Evolutionary conservation across 2,888 invertebrate genomes (phyloP), one percentile per base, ranked within the genome.

Genomic region (Ecliptopera silaceata): DNA sequence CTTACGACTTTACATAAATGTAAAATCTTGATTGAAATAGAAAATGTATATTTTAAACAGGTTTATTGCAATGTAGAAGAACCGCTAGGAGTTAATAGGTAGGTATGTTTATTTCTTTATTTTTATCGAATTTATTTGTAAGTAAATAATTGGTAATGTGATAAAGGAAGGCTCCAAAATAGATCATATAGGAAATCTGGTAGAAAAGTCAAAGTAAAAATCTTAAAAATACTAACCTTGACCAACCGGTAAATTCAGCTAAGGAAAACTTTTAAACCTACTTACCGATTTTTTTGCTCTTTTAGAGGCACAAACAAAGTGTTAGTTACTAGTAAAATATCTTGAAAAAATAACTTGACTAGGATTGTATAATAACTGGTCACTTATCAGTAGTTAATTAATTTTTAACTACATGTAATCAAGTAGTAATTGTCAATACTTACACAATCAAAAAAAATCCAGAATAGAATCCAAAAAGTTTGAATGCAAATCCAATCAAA

Each of bases 381-480:
- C 8, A 44, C 12, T 13, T 32, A 13, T 34, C 13, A 13, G 13
- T 8, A 34, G 5, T 34, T 34, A 34, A 34, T 34, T 36, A 15
- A 36, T 15, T 36, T 36, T 15, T 36, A 36, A 36, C 13, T 15
- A 10, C 15, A 36, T 2, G 8, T 8, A 36, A 13, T 15, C 15
- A 36, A 15, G 13, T 10, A 8, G 3, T 8, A 22, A 4, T 11
- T 11, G 31, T 31, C 2, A 6, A 20, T 42, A 89, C 89, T 80
- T 80, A 88, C 89, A 79, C 79, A 84, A 84, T 79, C 36, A 69
- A 86, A 84, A 76, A n/a, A 56, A 58, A 63, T 80, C 79, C 82
- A 77, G 78, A 74, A 72, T 70, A 66, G 63, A 65, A 77, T 73
- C 71, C 80, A 81, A 79, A 79, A 75, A 72, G 67, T 68, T 75